These are phyloP conservation scores for Sminthurinus aureus DNA, from an alignment of 2,888 invertebrate genomes.

Conservation along the genomic window DNA sequence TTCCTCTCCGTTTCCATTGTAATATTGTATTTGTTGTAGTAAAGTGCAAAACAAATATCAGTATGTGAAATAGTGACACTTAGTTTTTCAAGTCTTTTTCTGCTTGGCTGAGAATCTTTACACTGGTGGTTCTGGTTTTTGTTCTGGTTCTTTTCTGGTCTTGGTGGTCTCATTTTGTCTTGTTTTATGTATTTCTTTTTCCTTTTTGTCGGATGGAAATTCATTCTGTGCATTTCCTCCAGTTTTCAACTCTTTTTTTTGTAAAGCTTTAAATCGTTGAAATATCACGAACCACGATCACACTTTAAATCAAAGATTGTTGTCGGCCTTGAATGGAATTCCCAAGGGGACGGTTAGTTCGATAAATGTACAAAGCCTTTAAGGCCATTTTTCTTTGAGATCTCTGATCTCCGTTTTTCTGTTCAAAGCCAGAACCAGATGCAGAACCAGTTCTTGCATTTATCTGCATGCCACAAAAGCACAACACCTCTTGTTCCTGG, in stretches of 20 bases:
- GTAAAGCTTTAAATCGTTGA: background rate
- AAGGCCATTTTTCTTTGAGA: background rate
- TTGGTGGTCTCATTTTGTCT: background rate
- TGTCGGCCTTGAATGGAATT: background rate
- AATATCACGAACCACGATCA: background rate
- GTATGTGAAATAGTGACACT: too few relatives aligned
- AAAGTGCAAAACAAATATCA: too few relatives aligned
- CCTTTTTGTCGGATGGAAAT: background rate
- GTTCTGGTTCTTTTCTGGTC: background rate
- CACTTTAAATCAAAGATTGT: background rate
- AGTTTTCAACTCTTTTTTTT: background rate
- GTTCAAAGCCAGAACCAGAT: too few relatives aligned
- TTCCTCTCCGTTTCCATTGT: too few relatives aligned
- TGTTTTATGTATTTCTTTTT: background rate
- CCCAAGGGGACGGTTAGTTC: conserved; percentile 1
- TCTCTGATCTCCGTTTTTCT: too few relatives aligned
- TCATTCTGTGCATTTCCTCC: background rate
- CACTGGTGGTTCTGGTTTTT: too few relatives aligned
- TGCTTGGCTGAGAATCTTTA: too few relatives aligned
- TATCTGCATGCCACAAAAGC: too few relatives aligned
- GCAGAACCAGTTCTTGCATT: too few relatives aligned
- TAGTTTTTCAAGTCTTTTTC: too few relatives aligned
- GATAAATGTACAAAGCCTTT: background rate
- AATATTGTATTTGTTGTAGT: too few relatives aligned
- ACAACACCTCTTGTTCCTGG: too few relatives aligned